A percentile compares a stretch with the other conserved stretches of the same genome.
These are phyloP conservation scores for Philhelius pedissequus DNA, from an alignment of 2,888 invertebrate genomes.

Conservation along the genomic window DNA sequence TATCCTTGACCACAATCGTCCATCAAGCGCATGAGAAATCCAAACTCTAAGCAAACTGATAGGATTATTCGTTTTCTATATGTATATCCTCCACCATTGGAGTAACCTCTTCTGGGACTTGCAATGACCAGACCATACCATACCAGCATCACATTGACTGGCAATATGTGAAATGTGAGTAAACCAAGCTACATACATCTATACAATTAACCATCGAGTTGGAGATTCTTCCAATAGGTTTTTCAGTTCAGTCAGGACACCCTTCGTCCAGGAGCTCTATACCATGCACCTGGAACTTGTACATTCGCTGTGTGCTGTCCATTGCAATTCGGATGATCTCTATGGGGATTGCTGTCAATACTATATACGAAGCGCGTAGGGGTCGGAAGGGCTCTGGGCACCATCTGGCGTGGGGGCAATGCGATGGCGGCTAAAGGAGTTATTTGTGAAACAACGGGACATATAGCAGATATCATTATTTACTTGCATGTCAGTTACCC, in stretches of 20 bases:
- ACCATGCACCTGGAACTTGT: conserved; percentile 14
- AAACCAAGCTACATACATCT: conserved; percentile 40
- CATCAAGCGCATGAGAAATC: conserved; percentile 61
- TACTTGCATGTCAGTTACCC: conserved; percentile 53
- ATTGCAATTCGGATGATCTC: conserved; percentile 55
- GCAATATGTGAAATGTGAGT: conserved; percentile 32
- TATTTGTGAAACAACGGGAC: conserved; percentile 45
- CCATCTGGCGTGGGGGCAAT: neutral
- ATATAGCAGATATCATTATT: conserved; percentile 54
- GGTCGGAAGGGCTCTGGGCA: neutral
- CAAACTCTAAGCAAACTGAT: conserved; percentile 65
- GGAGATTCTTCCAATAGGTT: conserved; percentile 23
- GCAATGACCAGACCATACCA: conserved; percentile 45
- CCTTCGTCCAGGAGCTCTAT: neutral
- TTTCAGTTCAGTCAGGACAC: neutral
- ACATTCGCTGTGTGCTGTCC: conserved; percentile 23
- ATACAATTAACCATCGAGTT: conserved; percentile 59
- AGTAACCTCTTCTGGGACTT: conserved; percentile 35
- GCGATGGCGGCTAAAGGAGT: conserved; percentile 20
- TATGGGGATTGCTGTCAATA: conserved; percentile 49
- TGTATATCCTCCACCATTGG: neutral
- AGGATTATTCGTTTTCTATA: conserved; percentile 63
- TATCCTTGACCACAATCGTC: conserved; percentile 68
- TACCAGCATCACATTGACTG: too few species aligned
- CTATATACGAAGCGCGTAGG: neutral